Evolutionary conservation across 2,113 vertebrate species (phyloP).

Genomic region (Oreocharis arfaki): DNA sequence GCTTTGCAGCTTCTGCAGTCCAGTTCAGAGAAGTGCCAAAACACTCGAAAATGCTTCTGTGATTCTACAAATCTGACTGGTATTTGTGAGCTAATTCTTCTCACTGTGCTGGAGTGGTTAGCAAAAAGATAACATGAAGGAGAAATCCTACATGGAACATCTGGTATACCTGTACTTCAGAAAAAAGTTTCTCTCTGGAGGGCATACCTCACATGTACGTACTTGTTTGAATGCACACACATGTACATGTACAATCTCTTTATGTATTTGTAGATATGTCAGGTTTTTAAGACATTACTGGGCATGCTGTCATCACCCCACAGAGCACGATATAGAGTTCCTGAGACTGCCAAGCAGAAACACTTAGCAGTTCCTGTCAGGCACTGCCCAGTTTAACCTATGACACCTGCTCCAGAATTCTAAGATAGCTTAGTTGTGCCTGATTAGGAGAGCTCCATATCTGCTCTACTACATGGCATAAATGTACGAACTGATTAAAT

Average conservation of each 20-base stretch:
- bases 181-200: neutral
- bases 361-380: neutral
- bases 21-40: neutral
- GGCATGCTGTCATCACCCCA: neutral
- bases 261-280: neutral
- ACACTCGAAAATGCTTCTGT: neutral
- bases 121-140: neutral
- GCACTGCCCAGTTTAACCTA: neutral
- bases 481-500: neutral
- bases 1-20: neutral
- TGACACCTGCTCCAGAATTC: neutral
- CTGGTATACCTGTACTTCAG: neutral
- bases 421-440: neutral
- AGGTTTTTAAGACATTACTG: neutral
- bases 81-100: neutral
- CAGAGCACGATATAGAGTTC: neutral
- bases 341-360: neutral
- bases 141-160: neutral
- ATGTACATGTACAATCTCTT: neutral
- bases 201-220: neutral
- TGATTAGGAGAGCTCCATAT: neutral
- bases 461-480: neutral
- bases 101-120: neutral
- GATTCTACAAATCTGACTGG: neutral
- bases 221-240: neutral